phyloP scores from a whole-genome alignment of 2,797 vertebrate species.

The Coluber constrictor region DNA sequence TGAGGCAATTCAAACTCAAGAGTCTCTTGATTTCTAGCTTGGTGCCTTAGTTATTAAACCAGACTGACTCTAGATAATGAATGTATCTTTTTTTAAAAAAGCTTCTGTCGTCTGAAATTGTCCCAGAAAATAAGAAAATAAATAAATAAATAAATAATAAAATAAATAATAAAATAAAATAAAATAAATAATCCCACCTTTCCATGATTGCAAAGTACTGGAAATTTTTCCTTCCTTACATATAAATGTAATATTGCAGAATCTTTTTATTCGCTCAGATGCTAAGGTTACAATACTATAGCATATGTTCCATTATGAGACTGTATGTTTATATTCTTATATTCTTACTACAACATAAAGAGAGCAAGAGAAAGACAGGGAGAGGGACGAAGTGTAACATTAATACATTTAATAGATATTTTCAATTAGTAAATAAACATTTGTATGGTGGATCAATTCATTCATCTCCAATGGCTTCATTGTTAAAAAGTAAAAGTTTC shows the following conservation, averaged over 20 bases:
- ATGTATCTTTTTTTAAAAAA: not conserved
- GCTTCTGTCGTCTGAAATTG: not conserved
- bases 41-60: not conserved
- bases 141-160: no score
- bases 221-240: not conserved
- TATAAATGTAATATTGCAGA: not conserved
- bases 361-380: not conserved
- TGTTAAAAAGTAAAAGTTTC: not conserved
- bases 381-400: not conserved
- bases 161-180: no score
- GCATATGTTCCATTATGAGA: not conserved
- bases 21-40: not conserved
- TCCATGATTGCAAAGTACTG: not conserved
- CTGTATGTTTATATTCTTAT: not conserved
- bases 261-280: not conserved
- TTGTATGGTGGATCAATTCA: not conserved
- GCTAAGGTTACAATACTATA: not conserved
- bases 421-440: not conserved
- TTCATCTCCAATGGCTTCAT: not conserved
- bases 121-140: not conserved
- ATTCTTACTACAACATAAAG: not conserved
- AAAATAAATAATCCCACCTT: not conserved
- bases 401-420: not conserved
- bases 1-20: not conserved
- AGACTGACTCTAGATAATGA: not conserved